phyloP scores from a whole-genome alignment of 2,888 invertebrate genomes.

The Cryptus viduatorius region DNA sequence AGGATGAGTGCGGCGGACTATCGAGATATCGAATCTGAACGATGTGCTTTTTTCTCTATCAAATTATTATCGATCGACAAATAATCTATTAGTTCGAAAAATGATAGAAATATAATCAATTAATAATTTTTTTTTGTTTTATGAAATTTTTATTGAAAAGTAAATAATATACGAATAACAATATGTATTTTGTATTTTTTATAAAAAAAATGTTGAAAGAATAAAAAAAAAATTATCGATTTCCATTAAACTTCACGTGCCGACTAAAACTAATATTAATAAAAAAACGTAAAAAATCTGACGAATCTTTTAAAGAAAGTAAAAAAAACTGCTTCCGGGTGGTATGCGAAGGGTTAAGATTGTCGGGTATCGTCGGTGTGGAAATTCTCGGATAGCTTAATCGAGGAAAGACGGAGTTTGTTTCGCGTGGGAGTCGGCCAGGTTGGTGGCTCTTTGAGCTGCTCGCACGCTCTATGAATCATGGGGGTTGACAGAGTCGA shows the following conservation, averaged over 20 bases:
- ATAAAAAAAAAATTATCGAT: too few species aligned
- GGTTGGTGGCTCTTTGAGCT: conserved; percentile 57
- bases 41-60: conserved; percentile 26
- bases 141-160: too few species aligned
- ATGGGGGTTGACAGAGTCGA: conserved; percentile 70
- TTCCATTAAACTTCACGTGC: too few species aligned
- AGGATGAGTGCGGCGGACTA: neutral
- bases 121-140: too few species aligned
- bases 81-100: neutral
- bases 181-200: too few species aligned
- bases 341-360: neutral
- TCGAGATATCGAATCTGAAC: conserved; percentile 7
- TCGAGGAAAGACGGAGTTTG: conserved; percentile 29
- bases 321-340: neutral
- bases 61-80: conserved; percentile 44
- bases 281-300: too few species aligned
- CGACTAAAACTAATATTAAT: too few species aligned
- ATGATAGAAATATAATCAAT: too few species aligned
- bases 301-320: neutral
- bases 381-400: conserved; percentile 35
- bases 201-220: too few species aligned
- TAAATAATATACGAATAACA: too few species aligned
- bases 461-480: conserved; percentile 68
- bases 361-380: conserved; percentile 5
- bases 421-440: conserved; percentile 53